Evolutionary conservation across 64 coral and sea anemone genomes (phyloP).

Genomic region (Montipora foliosa): DNA sequence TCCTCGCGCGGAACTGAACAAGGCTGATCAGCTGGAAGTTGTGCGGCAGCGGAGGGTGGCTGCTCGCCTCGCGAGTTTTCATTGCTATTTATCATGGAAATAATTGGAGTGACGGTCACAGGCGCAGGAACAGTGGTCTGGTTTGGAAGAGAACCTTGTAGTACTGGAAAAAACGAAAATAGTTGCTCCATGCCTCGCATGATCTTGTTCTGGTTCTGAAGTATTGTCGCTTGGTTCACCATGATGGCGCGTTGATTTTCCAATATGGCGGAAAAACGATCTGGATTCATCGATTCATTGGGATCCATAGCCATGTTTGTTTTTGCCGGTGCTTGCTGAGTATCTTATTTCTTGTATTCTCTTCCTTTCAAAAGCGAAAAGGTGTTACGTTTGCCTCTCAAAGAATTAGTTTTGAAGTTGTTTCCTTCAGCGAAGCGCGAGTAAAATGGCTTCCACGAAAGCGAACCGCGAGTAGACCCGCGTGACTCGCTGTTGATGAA

Average conservation of each 20-base stretch:
- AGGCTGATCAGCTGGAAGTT: slow-evolving; percentile 34
- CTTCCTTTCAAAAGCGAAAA: neutral
- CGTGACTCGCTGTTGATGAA: slow-evolving; percentile 35
- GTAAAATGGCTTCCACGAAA: slow-evolving; percentile 52
- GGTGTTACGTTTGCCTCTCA: neutral
- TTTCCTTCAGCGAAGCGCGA: slow-evolving; percentile 10
- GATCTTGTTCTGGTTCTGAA: slow-evolving; percentile 97
- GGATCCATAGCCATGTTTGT: slow-evolving; percentile 52
- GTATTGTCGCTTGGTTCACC: slow-evolving; percentile 96
- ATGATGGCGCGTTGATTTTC: slow-evolving; percentile 99
- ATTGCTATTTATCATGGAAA: slow-evolving; percentile 21
- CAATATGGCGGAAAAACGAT: slow-evolving; percentile 97
- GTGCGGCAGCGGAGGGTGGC: slow-evolving; percentile 49
- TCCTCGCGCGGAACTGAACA: slow-evolving; percentile 63
- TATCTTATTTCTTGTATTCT: neutral
- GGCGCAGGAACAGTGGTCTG: slow-evolving; percentile 31
- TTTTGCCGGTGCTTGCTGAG: neutral
- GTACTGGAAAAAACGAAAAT: slow-evolving; percentile 71
- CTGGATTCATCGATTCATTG: slow-evolving; percentile 72
- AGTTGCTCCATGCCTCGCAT: slow-evolving; percentile 89
- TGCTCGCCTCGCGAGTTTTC: slow-evolving; percentile 76
- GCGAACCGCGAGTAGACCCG: slow-evolving; percentile 50
- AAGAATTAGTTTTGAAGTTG: neutral
- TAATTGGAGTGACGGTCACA: slow-evolving; percentile 34
- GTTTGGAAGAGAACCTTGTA: slow-evolving; percentile 61